Conservation (phyloP, 2,797 vertebrate genomes). For the Myiotriccus ornatus region DNA sequence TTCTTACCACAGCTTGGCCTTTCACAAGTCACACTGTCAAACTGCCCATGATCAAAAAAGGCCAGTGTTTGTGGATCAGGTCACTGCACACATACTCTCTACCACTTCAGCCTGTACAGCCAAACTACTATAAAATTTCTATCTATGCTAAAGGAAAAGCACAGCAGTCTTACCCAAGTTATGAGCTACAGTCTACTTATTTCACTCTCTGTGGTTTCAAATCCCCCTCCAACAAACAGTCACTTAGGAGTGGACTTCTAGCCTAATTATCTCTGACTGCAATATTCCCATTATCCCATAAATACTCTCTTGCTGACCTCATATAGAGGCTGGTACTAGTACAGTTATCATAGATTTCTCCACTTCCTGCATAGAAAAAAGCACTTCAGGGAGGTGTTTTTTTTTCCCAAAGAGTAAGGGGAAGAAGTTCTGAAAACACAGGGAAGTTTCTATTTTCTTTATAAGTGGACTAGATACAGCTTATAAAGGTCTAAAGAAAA, state of each 20-base stretch:
- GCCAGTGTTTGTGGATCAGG: not conserved
- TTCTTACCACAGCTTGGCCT: not conserved
- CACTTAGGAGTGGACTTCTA: not conserved
- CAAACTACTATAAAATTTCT: not conserved
- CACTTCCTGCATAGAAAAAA: not conserved
- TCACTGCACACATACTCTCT: not conserved
- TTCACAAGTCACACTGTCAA: not conserved
- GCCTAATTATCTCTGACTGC: not conserved
- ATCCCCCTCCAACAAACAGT: not conserved
- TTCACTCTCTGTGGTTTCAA: not conserved
- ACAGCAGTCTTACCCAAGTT: not conserved
- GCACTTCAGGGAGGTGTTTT: accelerated
- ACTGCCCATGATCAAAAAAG: accelerated
- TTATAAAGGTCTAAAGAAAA: not conserved
- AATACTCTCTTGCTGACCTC: not conserved
- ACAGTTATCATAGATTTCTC: not conserved
- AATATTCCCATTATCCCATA: not conserved
- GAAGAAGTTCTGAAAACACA: not conserved
- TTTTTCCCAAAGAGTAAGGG: not conserved
- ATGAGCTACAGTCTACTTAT: not conserved
- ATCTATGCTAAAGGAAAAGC: slow-evolving; percentile 2
- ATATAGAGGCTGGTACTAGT: not conserved
- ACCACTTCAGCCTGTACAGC: not conserved
- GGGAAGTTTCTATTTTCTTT: not conserved
- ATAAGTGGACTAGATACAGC: not conserved